These are phyloP conservation scores for Sphenopsis melanotis DNA, from an alignment of 2,797 vertebrate species.

Conservation along the genomic window DNA sequence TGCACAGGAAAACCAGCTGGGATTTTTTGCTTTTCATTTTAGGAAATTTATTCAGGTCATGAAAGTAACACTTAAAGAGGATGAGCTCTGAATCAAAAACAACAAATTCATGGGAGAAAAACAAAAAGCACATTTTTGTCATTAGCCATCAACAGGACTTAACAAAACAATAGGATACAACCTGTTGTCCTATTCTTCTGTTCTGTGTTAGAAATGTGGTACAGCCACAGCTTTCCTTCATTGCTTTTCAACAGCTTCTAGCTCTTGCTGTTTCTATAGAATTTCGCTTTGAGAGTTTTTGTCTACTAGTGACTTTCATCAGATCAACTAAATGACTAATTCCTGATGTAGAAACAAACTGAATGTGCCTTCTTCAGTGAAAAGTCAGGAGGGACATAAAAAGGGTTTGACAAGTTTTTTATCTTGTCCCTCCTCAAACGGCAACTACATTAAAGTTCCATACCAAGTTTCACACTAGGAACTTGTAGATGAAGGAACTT, in stretches of 20 bases:
- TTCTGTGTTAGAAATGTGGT: neutral
- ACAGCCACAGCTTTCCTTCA: neutral
- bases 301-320: neutral
- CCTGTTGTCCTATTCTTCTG: neutral
- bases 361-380: neutral
- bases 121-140: neutral
- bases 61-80: neutral
- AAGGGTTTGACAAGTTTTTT: neutral
- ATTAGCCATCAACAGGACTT: neutral
- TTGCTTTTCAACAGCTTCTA: neutral
- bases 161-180: neutral
- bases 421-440: neutral
- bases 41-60: neutral
- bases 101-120: neutral
- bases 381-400: neutral
- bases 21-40: neutral
- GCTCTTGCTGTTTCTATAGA: neutral
- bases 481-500: neutral
- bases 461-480: neutral
- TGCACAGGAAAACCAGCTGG: neutral
- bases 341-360: neutral
- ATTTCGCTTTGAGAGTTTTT: neutral
- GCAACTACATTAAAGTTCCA: fast-evolving
- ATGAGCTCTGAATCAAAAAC: neutral
- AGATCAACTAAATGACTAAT: neutral